Conservation (phyloP, 1,140 invertebrate species). For the Trichonephila clavata region DNA sequence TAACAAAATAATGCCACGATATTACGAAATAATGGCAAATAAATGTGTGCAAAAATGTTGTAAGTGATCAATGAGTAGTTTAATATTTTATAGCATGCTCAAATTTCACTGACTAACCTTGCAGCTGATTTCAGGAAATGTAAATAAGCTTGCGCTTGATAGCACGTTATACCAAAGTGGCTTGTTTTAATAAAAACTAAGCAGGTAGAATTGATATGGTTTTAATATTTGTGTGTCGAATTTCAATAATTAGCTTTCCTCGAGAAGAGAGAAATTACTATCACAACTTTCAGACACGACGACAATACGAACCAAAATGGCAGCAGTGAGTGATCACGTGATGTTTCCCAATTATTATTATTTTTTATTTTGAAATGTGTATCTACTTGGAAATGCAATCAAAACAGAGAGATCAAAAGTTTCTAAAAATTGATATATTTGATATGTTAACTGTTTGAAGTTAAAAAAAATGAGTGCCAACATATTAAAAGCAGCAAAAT, state of each 20-base stretch:
- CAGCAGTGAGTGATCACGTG: conserved; percentile 70
- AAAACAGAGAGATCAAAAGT: too few species aligned
- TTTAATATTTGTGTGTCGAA: conserved; percentile 63
- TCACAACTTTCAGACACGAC: conserved; percentile 59
- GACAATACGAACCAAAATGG: conserved; percentile 73
- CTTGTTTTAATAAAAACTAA: neutral
- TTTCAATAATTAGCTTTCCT: conserved; percentile 14
- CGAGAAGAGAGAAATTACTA: conserved; percentile 8
- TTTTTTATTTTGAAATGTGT: neutral
- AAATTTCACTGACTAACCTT: conserved; percentile 63
- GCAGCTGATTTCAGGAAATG: conserved; percentile 63
- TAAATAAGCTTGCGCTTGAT: conserved; percentile 40
- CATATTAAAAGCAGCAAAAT: too few species aligned
- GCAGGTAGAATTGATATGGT: neutral
- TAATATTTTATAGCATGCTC: neutral
- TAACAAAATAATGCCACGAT: too few species aligned
- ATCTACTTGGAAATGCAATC: too few species aligned
- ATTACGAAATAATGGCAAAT: neutral
- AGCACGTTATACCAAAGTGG: neutral
- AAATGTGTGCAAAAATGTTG: neutral
- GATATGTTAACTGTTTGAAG: too few species aligned
- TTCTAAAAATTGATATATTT: too few species aligned
- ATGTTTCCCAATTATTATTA: neutral
- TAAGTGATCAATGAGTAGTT: neutral
- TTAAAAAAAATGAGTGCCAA: too few species aligned